Evolutionary conservation across 2,888 invertebrate genomes (phyloP), one percentile per base, ranked within the genome.

Genomic region (Chloroclysta siterata): DNA sequence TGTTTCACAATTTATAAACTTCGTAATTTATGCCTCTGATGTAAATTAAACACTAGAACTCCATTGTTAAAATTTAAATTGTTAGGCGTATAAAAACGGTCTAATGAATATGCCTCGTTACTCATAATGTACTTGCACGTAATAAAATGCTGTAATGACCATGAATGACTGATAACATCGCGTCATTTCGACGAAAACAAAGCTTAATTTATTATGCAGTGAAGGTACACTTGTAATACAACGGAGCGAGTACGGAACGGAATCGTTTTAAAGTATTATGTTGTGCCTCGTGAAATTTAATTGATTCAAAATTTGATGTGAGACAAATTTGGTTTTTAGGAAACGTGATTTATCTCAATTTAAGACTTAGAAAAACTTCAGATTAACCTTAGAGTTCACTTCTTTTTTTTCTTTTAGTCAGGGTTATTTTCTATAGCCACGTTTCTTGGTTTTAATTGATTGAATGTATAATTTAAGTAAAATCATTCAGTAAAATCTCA

Each of bases 141-240:
- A 55, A 67, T 67, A 61, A 61, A 63, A 60, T 51, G 60, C 54
- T 60, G 64, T 64, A 65, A 66, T 61, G 66, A 55, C 63, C 63
- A 62, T 66, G 69, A 63, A 60, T 63, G 58, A 61, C 63, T 60
- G 70, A 71, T 72, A 68, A 53, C 58, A 69, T 70, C 66, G 66
- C 65, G 67, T 64, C 68, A 64, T 68, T 63, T 56, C 63, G 63
- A 63, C 60, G 67, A 68, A 71, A 70, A 71, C 70, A 70, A 70
- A 70, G 72, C 63, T 63, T 71, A 64, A 66, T 65, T 61, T 66
- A 70, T 66, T 53, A 54, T 72, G 44, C 58, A 47, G n/a, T 59
- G 42, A 44, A 36, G 17, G 15, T 17, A 22, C 48, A 54, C 52
- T 54, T 28, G 10, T 39, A 15, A 28, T 17, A 46, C 60, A 51